Conservation (phyloP, 2,888 invertebrate species). For the Dromius quadrimaculatus region DNA sequence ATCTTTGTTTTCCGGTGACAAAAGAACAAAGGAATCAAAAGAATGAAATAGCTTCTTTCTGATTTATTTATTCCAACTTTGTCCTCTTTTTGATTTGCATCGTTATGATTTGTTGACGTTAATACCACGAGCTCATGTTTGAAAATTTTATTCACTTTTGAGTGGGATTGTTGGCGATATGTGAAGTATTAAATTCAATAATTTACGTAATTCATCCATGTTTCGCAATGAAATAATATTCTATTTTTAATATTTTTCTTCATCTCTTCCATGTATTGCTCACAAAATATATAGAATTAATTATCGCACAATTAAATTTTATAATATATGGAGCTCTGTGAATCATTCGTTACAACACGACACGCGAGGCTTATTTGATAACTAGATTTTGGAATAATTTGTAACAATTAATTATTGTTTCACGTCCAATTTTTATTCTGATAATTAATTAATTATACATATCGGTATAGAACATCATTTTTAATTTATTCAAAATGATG, state of each 20-base stretch:
- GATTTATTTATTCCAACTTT: constrained; percentile 8
- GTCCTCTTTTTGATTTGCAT: too few species aligned
- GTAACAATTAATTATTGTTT: neutral
- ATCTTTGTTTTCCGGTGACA: neutral
- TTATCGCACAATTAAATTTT: neutral
- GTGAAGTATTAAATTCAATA: too few species aligned
- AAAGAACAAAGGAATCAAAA: constrained; percentile 1
- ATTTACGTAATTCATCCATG: too few species aligned
- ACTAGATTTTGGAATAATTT: neutral
- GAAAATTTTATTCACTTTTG: too few species aligned
- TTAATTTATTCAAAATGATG: neutral
- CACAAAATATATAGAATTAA: neutral
- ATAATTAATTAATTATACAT: neutral
- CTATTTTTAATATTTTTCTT: too few species aligned
- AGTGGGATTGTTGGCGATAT: too few species aligned
- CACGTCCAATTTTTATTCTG: neutral
- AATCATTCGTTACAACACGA: neutral
- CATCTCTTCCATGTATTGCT: too few species aligned
- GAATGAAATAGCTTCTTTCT: neutral
- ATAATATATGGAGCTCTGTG: neutral
- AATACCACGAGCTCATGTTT: too few species aligned
- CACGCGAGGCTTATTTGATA: neutral
- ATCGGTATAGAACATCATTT: neutral
- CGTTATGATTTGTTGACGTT: too few species aligned
- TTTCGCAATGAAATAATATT: too few species aligned